Percentiles rank a stretch among this genome's conserved stretches.
Conservation (phyloP, 2,888 invertebrate species). For the Cantharis nigra region DNA sequence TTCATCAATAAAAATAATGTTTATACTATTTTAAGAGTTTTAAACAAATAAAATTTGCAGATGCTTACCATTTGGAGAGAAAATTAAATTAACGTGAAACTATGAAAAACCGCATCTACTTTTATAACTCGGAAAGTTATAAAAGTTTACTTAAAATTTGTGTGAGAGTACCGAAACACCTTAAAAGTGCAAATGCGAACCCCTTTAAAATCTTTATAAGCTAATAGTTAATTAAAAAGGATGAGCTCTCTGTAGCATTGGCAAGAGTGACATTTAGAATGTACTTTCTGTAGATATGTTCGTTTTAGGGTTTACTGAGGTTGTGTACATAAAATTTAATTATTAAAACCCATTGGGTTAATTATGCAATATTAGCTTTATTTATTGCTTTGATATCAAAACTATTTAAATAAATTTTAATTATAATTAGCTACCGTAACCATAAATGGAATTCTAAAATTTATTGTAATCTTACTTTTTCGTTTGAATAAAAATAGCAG, state of each 20-base stretch:
- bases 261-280: constrained; percentile 10
- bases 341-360: background rate
- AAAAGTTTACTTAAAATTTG: background rate
- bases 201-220: constrained; percentile 5
- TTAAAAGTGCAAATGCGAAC: constrained; percentile 7
- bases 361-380: background rate
- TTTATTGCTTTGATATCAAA: background rate
- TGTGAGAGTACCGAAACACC: background rate
- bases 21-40: background rate
- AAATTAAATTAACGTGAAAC: background rate
- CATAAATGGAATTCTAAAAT: background rate
- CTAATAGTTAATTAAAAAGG: constrained; percentile 17
- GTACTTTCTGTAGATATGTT: background rate
- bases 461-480: too few species aligned
- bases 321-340: background rate
- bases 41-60: background rate
- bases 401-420: background rate
- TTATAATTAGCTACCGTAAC: background rate
- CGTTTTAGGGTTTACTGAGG: background rate
- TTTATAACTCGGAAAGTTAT: background rate
- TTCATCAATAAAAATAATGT: too few species aligned
- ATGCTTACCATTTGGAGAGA: too few species aligned
- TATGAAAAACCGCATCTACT: background rate
- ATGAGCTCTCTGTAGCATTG: background rate
- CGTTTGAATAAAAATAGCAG: too few species aligned